Conservation (phyloP, 2,797 vertebrate genomes). For the Sternarchorhynchus goeldii region DNA sequence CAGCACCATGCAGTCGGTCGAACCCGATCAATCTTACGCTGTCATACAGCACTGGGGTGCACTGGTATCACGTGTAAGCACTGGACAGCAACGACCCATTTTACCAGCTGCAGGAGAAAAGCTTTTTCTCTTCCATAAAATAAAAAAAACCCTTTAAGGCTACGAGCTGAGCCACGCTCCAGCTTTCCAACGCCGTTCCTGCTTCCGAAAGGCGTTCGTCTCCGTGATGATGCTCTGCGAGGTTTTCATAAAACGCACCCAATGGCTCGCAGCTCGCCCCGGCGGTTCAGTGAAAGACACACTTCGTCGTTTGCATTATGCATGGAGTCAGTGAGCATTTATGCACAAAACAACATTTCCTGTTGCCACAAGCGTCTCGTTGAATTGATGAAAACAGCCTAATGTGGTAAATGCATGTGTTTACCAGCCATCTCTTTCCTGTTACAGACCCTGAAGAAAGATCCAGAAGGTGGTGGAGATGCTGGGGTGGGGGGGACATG, state of each 20-base stretch:
- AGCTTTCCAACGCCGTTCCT: background rate
- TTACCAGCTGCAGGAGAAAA: slow-evolving; percentile 22
- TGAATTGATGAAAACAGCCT: slow-evolving; percentile 32
- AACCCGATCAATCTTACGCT: slow-evolving; percentile 61
- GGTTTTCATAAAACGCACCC: background rate
- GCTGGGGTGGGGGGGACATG: background rate
- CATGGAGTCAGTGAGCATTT: slow-evolving; percentile 31
- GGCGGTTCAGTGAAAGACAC: background rate
- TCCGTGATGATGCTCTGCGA: background rate
- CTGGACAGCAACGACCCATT: slow-evolving; percentile 42
- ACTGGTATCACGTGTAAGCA: slow-evolving; percentile 49
- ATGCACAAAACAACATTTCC: background rate
- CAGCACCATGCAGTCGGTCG: slow-evolving; percentile 24
- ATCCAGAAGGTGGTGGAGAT: too few relatives aligned
- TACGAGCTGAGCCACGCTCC: too few relatives aligned
- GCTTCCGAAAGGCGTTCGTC: background rate
- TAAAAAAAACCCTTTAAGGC: too few relatives aligned
- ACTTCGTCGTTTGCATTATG: slow-evolving; percentile 39
- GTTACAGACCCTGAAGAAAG: background rate
- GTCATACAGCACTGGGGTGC: slow-evolving; percentile 56
- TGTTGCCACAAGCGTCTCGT: slow-evolving; percentile 36
- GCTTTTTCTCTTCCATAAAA: slow-evolving; percentile 29
- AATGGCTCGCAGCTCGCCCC: slow-evolving; percentile 11
- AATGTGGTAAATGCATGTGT: slow-evolving; percentile 36
- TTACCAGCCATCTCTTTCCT: background rate